Evolutionary conservation across 2,797 vertebrate genomes (phyloP).

Genomic region (Argya squamiceps): DNA sequence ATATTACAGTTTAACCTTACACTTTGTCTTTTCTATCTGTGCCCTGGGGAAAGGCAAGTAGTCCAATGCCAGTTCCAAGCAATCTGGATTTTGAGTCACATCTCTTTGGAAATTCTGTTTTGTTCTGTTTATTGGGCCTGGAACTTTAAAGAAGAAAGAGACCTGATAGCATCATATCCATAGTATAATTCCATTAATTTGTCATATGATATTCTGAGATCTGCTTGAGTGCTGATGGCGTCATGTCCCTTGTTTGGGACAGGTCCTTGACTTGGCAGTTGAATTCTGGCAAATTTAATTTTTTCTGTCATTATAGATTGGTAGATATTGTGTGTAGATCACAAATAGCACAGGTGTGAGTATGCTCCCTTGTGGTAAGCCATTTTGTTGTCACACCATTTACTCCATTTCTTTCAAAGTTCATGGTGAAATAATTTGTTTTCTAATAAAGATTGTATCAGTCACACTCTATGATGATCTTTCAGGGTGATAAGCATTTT

Average conservation of each 20-base stretch:
- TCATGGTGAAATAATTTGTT: conserved; percentile 32
- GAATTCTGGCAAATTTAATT: not conserved
- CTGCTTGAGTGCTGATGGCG: not conserved
- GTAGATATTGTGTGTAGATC: not conserved
- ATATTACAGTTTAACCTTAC: not conserved
- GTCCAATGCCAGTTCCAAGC: not conserved
- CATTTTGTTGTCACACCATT: conserved; percentile 48
- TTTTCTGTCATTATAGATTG: not conserved
- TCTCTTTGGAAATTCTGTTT: not conserved
- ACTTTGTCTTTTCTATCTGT: not conserved
- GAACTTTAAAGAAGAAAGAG: not conserved
- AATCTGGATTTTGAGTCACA: not conserved
- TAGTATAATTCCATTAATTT: not conserved
- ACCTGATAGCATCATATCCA: not conserved
- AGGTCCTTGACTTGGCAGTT: not conserved
- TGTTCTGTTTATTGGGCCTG: not conserved
- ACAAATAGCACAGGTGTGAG: conserved; percentile 59
- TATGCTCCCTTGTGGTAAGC: conserved; percentile 72
- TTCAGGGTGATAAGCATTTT: conserved; percentile 6
- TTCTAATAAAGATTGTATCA: conserved; percentile 66
- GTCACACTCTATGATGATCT: conserved; percentile 32
- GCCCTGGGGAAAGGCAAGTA: not conserved
- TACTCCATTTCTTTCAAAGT: conserved; percentile 41
- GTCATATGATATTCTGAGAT: not conserved
- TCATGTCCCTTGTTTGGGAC: not conserved